These are phyloP conservation scores for Setipinna tenuifilis DNA, from an alignment of 2,797 vertebrate species.

Conservation along the genomic window DNA sequence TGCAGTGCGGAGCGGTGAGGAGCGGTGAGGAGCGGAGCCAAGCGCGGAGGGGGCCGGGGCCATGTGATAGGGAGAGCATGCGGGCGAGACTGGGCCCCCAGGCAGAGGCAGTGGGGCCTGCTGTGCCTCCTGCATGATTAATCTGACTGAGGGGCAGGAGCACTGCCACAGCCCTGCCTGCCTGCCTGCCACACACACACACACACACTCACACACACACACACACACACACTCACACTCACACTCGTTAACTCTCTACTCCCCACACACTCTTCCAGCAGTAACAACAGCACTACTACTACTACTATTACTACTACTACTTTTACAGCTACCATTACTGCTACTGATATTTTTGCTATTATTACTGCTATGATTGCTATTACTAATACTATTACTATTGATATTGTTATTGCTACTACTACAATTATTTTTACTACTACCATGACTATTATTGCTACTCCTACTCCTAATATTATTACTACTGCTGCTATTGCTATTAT, in stretches of 20 bases:
- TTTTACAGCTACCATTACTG: no score
- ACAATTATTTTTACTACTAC: no score
- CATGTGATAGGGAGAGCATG: slow-evolving; percentile 92
- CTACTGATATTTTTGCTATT: no score
- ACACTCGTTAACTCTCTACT: neutral
- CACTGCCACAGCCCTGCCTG: slow-evolving; percentile 81
- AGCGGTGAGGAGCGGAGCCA: slow-evolving; percentile 66
- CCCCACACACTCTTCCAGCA: slow-evolving; percentile 36
- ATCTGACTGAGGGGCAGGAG: slow-evolving; percentile 96
- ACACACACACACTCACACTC: slow-evolving; percentile 24
- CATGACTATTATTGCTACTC: no score
- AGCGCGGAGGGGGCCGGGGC: slow-evolving; percentile 75
- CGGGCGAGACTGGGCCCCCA: slow-evolving; percentile 90
- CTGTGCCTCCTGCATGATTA: slow-evolving; percentile 97
- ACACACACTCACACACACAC: slow-evolving; percentile 23
- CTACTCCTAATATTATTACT: no score
- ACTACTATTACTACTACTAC: no score
- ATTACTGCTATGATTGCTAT: no score
- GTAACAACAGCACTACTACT: no score
- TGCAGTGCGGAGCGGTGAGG: neutral
- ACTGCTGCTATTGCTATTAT: no score
- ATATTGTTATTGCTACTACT: no score
- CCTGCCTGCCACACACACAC: slow-evolving; percentile 56
- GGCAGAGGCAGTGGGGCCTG: slow-evolving; percentile 88
- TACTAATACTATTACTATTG: no score